These are phyloP conservation scores for Melanostigma gelatinosum DNA, from an alignment of 2,113 vertebrate species.

Conservation along the genomic window DNA sequence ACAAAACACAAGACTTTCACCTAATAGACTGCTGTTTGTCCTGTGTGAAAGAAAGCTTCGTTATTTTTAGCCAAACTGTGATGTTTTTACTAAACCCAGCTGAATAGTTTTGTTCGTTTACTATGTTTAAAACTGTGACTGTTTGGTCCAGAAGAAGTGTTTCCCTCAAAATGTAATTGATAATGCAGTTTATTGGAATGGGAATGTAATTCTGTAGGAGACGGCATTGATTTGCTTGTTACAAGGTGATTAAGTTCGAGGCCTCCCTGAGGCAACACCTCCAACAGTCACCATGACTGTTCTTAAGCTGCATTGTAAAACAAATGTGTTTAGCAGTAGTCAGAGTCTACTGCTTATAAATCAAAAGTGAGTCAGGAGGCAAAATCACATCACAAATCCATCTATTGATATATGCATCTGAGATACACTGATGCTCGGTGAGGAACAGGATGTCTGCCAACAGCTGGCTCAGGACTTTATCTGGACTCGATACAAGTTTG, in stretches of 20 bases:
- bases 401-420: constrained; percentile 10
- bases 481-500: not conserved
- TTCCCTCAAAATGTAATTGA: not conserved
- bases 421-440: not conserved
- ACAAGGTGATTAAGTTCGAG: constrained; percentile 34
- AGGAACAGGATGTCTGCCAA: not conserved
- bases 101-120: not conserved
- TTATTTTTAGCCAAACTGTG: too few species aligned
- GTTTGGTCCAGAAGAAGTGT: too few species aligned
- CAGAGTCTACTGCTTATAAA: constrained; percentile 23
- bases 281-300: not conserved
- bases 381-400: constrained; percentile 3
- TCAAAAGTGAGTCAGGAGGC: constrained; percentile 16
- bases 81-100: too few species aligned
- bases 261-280: constrained; percentile 16
- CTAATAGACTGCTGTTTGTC: too few species aligned
- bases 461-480: not conserved
- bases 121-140: not conserved
- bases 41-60: too few species aligned
- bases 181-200: not conserved
- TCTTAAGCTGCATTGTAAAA: not conserved
- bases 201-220: too few species aligned
- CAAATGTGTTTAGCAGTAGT: constrained; percentile 14
- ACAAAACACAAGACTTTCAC: too few species aligned
- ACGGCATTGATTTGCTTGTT: not conserved